Conservation (phyloP, 2,113 vertebrate species). For the Hypocryptadius cinnamomeus region DNA sequence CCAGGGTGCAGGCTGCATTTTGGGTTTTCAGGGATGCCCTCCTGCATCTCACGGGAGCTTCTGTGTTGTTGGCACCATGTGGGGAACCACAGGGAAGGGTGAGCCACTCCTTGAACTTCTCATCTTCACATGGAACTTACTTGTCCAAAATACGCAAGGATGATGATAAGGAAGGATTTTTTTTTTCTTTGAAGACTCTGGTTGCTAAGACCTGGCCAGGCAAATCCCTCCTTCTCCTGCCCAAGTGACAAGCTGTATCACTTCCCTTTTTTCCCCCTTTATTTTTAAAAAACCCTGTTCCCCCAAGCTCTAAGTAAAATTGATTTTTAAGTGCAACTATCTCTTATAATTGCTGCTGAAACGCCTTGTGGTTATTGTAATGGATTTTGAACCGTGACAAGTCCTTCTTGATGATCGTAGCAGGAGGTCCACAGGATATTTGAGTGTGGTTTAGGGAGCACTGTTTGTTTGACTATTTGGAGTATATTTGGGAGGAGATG, state of each 20-base stretch:
- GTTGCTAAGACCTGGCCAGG: neutral
- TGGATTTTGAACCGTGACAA: conserved; percentile 45
- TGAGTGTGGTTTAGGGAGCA: neutral
- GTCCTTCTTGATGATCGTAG: neutral
- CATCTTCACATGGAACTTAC: neutral
- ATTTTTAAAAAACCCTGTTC: neutral
- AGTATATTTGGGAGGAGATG: neutral
- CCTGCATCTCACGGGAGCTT: neutral
- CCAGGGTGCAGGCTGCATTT: neutral
- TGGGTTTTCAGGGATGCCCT: neutral
- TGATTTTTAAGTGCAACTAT: conserved; percentile 68
- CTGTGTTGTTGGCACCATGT: neutral
- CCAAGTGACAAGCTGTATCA: neutral
- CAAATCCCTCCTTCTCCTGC: neutral
- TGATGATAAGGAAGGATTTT: neutral
- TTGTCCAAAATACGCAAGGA: neutral
- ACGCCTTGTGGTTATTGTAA: conserved; percentile 54
- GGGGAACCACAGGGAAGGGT: neutral
- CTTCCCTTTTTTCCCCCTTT: neutral
- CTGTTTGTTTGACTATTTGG: neutral
- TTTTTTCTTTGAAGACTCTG: neutral
- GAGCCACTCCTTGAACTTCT: neutral
- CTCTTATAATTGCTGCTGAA: conserved; percentile 59
- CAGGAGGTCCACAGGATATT: neutral
- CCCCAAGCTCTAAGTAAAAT: conserved; percentile 43